Base-by-base conservation (phyloP, 2,797 vertebrate genomes). In the Todus mexicanus region DNA sequence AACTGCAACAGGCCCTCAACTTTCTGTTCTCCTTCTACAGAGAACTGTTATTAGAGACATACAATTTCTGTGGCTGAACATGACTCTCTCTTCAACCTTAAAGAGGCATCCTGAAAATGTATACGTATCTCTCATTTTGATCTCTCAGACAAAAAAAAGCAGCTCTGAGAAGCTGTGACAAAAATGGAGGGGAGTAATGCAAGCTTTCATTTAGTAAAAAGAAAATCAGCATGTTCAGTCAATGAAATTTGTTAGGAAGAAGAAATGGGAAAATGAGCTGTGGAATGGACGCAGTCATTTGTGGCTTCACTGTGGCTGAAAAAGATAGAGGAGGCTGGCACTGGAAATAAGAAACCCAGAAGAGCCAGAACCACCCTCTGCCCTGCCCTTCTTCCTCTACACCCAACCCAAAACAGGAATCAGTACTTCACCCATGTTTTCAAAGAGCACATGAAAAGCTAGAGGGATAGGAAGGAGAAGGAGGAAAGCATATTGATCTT, bases 231-330 rank as follows among this genome's bases (percentile, higher is more conserved):
- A 20, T 1, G 9, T 79, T 89, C n/a, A 18, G 1, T 22, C 40
- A 47, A 20, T 61, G 15, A 75, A 73, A 68, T 66, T 37, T 37
- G 31, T 66, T 84, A 38, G 31, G 56, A 84, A 86, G 73, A 78
- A 76, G 43, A 77, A 89, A 79, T 22, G 45, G 40, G 54, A 82
- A 69, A 82, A 75, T 29, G 31, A 57, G 37, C 48, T 78, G 56
- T 37, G 48, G 80, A 84, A 92, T 15, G 40, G 53, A 92, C 53
- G 81, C 84, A 72, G 87, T 63, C 74, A 89, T 89, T 90, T 92
- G 92, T 87, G 74, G 92, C 26, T 37, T 42, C 29, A 21, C 43
- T 63, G 16, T 43, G 48, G 48, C 43, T 89, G 51, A n/a, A 84
- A 85, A 90, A 87, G 60, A 84, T 12, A 66, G 51, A 66, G 45